Evolutionary conservation across 2,113 vertebrate genomes (phyloP).

Genomic region (Ia io): DNA sequence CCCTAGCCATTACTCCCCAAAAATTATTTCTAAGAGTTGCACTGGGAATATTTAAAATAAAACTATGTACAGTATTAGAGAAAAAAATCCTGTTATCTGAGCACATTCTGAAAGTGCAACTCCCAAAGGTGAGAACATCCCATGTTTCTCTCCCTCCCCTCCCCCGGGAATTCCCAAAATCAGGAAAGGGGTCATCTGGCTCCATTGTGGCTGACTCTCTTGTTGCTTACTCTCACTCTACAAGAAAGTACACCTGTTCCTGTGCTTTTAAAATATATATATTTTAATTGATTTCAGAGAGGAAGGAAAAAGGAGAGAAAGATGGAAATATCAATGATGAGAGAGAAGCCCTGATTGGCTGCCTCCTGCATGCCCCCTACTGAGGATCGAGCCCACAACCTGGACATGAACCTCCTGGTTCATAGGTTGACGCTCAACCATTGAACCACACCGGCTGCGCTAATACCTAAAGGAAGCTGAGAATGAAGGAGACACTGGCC

Average conservation of each 20-base stretch:
- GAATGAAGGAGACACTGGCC: not conserved
- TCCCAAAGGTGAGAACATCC: not conserved
- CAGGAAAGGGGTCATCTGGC: not conserved
- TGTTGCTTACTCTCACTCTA: not conserved
- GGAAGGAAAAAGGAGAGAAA: too few relatives aligned
- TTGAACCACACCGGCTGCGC: too few relatives aligned
- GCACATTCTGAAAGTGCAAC: conserved; percentile 3
- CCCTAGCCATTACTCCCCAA: conserved; percentile 8
- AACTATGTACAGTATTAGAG: not conserved
- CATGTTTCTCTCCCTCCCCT: not conserved
- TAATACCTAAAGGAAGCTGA: not conserved
- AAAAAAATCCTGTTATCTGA: conserved; percentile 32
- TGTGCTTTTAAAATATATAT: not conserved
- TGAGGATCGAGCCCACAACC: too few relatives aligned
- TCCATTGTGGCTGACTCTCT: not conserved
- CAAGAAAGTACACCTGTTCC: not conserved
- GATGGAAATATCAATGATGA: too few relatives aligned
- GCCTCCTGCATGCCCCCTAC: too few relatives aligned
- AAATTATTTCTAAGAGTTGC: conserved; percentile 39
- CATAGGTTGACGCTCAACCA: too few relatives aligned
- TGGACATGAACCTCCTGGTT: too few relatives aligned
- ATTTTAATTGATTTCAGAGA: too few relatives aligned
- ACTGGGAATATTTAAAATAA: conserved; percentile 46
- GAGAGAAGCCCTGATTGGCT: too few relatives aligned
- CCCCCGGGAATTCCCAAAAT: not conserved